Conservation (phyloP, 92 coral and sea anemone genomes). For the Porites lobata region DNA sequence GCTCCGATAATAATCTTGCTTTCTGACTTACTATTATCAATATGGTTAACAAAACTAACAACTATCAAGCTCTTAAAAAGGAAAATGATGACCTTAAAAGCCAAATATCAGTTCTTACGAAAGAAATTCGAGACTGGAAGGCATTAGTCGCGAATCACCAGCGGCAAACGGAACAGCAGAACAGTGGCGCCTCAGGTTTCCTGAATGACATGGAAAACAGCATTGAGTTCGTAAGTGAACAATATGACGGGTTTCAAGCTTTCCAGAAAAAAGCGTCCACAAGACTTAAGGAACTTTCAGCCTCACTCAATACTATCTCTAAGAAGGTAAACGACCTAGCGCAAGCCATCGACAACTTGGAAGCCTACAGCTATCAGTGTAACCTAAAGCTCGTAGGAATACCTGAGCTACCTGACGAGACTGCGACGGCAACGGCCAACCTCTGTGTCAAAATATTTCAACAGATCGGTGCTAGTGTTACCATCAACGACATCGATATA, state of each 20-base stretch:
- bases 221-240: not conserved
- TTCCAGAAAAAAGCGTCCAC: too few species aligned
- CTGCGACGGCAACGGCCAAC: conserved; percentile 1
- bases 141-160: not conserved
- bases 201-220: conserved; percentile 8
- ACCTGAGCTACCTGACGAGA: conserved; percentile 18
- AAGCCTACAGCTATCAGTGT: conserved; percentile 1
- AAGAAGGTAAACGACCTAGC: not conserved
- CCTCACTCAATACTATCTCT: not conserved
- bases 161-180: not conserved
- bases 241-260: not conserved
- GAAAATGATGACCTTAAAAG: conserved; percentile 7
- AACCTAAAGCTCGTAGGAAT: conserved; percentile 8
- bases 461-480: conserved; percentile 2
- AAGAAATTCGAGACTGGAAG: not conserved
- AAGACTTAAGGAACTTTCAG: not conserved
- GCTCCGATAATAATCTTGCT: too few species aligned
- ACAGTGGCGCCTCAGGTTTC: not conserved
- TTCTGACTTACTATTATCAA: too few species aligned
- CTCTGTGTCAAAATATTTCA: conserved; percentile 5
- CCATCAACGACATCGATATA: too few species aligned
- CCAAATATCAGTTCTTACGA: not conserved
- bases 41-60: not conserved
- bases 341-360: conserved; percentile 1
- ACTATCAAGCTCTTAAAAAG: conserved; percentile 5